Percentiles rank a stretch among this genome's conserved stretches.
Conservation (phyloP, 2,797 vertebrate species). For the Leucoraja ocellata region DNA sequence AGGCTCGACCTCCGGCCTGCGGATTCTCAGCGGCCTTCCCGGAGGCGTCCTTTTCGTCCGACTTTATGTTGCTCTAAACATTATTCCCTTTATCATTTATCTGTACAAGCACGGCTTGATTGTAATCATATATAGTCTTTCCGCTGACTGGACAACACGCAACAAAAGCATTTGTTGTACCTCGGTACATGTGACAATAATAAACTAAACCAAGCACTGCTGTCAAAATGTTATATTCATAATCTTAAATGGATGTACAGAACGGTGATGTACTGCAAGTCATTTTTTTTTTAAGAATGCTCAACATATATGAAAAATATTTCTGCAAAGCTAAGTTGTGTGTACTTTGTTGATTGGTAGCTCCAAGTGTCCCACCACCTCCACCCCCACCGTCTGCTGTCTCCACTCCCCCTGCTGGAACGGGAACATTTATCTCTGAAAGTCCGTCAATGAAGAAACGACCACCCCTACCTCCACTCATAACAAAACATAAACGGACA, state of each 20-base stretch:
- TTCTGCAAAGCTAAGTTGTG: slow-evolving; percentile 35
- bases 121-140: too few species aligned
- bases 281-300: not conserved
- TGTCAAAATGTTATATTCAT: not conserved
- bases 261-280: not conserved
- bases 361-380: slow-evolving; percentile 45
- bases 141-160: too few species aligned
- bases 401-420: slow-evolving; percentile 47
- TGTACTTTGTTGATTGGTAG: slow-evolving; percentile 46
- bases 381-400: slow-evolving; percentile 49
- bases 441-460: slow-evolving; percentile 53
- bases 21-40: too few species aligned
- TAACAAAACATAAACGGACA: slow-evolving; percentile 64
- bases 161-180: too few species aligned
- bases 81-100: too few species aligned
- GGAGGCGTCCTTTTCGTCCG: too few species aligned
- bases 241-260: not conserved
- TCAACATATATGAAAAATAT: not conserved
- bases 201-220: not conserved
- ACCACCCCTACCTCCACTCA: slow-evolving; percentile 53
- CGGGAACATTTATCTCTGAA: slow-evolving; percentile 45
- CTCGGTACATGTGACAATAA: too few species aligned
- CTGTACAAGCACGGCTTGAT: too few species aligned
- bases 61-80: too few species aligned
- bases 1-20: too few species aligned